A percentile compares a stretch with the other conserved stretches of the same genome.
These are phyloP conservation scores for Maniola hyperantus DNA, from an alignment of 2,888 invertebrate species.

Conservation along the genomic window DNA sequence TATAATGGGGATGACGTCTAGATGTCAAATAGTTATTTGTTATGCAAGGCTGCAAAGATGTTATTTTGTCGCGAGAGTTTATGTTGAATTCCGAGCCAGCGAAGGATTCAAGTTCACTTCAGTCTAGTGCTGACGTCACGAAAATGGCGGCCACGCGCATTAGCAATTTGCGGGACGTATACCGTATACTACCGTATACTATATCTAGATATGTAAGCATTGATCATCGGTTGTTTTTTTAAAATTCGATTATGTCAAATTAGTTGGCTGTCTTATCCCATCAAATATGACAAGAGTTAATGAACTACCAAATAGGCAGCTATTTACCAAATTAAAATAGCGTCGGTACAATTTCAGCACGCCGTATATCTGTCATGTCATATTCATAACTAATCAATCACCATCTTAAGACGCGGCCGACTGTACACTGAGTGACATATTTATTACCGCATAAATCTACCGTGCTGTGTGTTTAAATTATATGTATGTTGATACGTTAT, in stretches of 20 bases:
- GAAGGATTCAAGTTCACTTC: too few species aligned
- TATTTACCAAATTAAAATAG: conserved; percentile 9
- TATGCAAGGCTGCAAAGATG: too few species aligned
- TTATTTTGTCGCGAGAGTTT: too few species aligned
- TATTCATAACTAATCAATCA: conserved; percentile 29
- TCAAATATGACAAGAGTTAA: conserved; percentile 4
- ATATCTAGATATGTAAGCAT: too few species aligned
- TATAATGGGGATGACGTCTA: too few species aligned
- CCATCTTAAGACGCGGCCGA: conserved; percentile 22
- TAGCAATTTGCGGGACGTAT: too few species aligned
- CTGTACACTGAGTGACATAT: conserved; percentile 54
- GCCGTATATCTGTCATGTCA: conserved; percentile 12
- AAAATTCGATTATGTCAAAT: background rate
- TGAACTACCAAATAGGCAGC: conserved; percentile 10
- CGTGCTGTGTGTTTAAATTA: conserved; percentile 69
- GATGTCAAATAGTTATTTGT: too few species aligned
- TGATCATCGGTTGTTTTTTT: too few species aligned
- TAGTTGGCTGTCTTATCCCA: background rate
- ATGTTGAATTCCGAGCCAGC: too few species aligned
- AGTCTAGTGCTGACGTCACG: too few species aligned
- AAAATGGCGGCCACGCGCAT: too few species aligned
- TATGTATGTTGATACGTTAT: conserved; percentile 45
- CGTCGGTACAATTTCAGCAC: conserved; percentile 10
- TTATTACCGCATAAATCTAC: conserved; percentile 66
- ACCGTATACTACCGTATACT: too few species aligned